Evolutionary conservation across 2,888 invertebrate genomes (phyloP).

Genomic region (Alentia gelatinosa): DNA sequence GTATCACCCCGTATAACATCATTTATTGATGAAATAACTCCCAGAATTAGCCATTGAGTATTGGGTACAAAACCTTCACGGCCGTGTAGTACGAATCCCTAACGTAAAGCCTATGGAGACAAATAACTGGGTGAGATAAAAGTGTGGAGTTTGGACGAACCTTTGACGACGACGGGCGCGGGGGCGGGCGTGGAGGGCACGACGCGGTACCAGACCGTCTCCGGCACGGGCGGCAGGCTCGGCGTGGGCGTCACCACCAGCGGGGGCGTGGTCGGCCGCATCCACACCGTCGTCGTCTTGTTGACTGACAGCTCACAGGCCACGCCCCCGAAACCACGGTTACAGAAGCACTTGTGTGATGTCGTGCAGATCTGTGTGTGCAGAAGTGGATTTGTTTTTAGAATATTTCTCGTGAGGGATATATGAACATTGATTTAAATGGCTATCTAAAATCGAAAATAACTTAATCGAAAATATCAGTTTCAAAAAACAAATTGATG

Average conservation of each 20-base stretch:
- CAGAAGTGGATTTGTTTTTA: neutral
- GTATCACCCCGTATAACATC: too few relatives aligned
- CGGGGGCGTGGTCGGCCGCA: conserved; percentile 51
- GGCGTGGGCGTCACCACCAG: neutral
- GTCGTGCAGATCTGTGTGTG: conserved; percentile 91
- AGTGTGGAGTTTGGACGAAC: too few relatives aligned
- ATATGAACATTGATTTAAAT: too few relatives aligned
- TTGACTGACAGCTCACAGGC: conserved; percentile 74
- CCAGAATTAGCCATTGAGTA: too few relatives aligned
- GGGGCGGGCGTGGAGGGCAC: conserved; percentile 56
- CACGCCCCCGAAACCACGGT: conserved; percentile 84
- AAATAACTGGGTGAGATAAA: too few relatives aligned
- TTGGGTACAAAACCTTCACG: too few relatives aligned
- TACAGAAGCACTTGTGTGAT: conserved; percentile 94
- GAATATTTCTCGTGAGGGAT: neutral
- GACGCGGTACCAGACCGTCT: conserved; percentile 7
- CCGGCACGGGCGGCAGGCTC: conserved; percentile 52
- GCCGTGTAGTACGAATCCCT: too few relatives aligned
- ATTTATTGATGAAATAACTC: too few relatives aligned
- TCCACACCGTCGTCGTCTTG: conserved; percentile 52
- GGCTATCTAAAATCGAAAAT: too few relatives aligned
- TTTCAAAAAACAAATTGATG: too few relatives aligned
- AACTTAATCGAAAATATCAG: too few relatives aligned
- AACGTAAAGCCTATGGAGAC: too few relatives aligned
- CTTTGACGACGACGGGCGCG: conserved; percentile 70